Evolutionary conservation across 2,113 vertebrate species (phyloP).

Genomic region (Sinocyclocheilus maitianheensis): DNA sequence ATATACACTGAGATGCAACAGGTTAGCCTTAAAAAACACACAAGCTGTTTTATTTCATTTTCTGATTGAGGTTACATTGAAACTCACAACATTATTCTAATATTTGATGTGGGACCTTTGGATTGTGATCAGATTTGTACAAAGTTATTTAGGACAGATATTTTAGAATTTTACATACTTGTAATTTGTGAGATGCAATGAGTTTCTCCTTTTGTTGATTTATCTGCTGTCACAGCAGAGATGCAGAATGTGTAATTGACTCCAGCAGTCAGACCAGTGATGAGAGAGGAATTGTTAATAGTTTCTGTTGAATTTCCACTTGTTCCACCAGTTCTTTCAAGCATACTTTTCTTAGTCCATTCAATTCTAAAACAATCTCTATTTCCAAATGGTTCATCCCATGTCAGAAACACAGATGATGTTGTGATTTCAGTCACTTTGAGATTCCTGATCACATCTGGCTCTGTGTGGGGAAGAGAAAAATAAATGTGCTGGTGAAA

Average conservation of each 20-base stretch:
- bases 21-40: background rate
- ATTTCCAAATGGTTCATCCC: background rate
- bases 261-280: slow-evolving; percentile 67
- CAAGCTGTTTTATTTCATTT: background rate
- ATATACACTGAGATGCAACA: background rate
- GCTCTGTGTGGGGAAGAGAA: background rate
- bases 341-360: no score
- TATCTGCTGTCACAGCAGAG: no score
- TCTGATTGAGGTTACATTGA: background rate
- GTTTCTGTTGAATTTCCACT: no score
- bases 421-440: background rate
- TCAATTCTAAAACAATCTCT: background rate
- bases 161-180: slow-evolving; percentile 2
- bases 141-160: background rate
- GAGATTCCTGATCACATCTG: background rate
- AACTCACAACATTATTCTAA: background rate
- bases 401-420: slow-evolving; percentile 18
- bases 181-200: background rate
- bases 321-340: no score
- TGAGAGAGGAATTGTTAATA: accelerated
- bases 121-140: background rate
- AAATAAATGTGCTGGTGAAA: no score
- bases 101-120: background rate
- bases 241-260: slow-evolving; percentile 54
- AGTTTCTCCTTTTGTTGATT: background rate